Evolutionary conservation across 2,888 invertebrate species (phyloP).

Genomic region (Meiosimyza platycephala): DNA sequence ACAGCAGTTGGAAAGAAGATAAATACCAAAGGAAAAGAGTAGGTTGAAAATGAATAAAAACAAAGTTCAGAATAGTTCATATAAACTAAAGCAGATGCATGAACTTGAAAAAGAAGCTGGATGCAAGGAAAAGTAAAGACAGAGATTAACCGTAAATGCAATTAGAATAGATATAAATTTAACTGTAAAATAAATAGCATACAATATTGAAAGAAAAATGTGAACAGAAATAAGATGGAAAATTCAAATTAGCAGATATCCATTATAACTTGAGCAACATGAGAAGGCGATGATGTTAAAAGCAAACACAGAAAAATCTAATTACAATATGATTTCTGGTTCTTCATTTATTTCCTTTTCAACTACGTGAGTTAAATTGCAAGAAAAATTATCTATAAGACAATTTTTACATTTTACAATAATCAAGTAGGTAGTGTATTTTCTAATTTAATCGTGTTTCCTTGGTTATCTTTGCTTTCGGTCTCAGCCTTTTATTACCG

Average conservation of each 20-base stretch:
- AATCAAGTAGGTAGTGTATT: not conserved
- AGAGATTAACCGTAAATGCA: slow-evolving; percentile 38
- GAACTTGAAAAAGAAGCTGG: slow-evolving; percentile 1
- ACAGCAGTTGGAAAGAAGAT: not conserved
- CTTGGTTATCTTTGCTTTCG: slow-evolving; percentile 13
- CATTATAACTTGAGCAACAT: slow-evolving; percentile 53
- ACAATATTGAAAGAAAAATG: slow-evolving; percentile 19
- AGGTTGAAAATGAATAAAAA: not conserved
- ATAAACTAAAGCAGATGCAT: slow-evolving; percentile 3
- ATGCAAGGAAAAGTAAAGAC: not conserved
- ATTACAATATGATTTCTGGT: slow-evolving; percentile 47
- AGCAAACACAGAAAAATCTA: slow-evolving; percentile 46
- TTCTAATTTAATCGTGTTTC: slow-evolving; percentile 1
- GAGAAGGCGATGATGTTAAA: no score
- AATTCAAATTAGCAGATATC: slow-evolving; percentile 44
- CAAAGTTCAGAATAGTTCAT: slow-evolving; percentile 18
- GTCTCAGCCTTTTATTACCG: slow-evolving; percentile 1
- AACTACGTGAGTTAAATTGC: not conserved
- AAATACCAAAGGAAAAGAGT: not conserved
- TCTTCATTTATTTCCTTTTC: not conserved
- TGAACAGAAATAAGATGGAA: not conserved
- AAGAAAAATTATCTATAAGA: slow-evolving; percentile 35
- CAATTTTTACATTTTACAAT: slow-evolving; percentile 38
- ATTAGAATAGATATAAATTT: not conserved
- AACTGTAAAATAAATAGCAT: slow-evolving; percentile 35